phyloP scores from a whole-genome alignment of 1,140 invertebrate genomes.

The Alviniconcha marisindica region DNA sequence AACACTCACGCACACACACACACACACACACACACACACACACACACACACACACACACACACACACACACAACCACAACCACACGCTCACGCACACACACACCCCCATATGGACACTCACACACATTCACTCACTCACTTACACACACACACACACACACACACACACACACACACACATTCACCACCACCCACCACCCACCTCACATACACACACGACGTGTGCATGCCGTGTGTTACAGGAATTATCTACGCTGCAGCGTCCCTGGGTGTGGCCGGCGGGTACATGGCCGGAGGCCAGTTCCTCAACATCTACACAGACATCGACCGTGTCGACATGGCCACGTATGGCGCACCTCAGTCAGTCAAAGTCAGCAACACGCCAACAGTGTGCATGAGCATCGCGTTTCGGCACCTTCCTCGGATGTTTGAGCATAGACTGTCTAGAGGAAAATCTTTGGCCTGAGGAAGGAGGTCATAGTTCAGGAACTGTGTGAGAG shows the following conservation, averaged over 20 bases:
- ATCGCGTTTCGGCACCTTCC: too few relatives aligned
- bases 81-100: background rate
- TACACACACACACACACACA: background rate
- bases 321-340: constrained; percentile 79
- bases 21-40: too few relatives aligned
- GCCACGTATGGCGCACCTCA: constrained; percentile 52
- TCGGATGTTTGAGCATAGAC: too few relatives aligned
- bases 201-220: background rate
- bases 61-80: too few relatives aligned
- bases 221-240: background rate
- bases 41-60: too few relatives aligned
- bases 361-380: too few relatives aligned
- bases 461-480: too few relatives aligned
- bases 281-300: constrained; percentile 92
- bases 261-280: constrained; percentile 92
- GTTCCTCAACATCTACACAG: constrained; percentile 92
- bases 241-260: constrained; percentile 85
- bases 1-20: too few relatives aligned
- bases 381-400: too few relatives aligned
- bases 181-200: background rate
- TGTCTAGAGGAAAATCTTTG: too few relatives aligned
- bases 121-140: background rate
- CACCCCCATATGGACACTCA: background rate
- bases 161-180: too few relatives aligned
- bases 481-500: too few relatives aligned